These are phyloP conservation scores for Trachemys scripta DNA, from an alignment of 2,113 vertebrate genomes.

Conservation along the genomic window DNA sequence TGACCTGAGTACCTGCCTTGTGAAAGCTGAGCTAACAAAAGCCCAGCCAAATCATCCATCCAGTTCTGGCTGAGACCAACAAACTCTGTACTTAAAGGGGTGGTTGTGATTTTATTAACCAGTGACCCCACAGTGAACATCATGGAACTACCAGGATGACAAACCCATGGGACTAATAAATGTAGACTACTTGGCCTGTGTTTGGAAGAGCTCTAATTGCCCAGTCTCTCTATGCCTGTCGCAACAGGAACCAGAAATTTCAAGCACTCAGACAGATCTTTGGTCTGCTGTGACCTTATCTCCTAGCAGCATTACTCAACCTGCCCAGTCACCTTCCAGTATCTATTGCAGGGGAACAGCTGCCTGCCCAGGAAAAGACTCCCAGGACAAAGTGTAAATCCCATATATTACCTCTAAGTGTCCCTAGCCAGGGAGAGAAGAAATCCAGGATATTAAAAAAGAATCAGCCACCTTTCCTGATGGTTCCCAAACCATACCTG, in stretches of 20 bases:
- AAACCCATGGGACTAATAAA: not conserved
- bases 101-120: not conserved
- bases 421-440: not conserved
- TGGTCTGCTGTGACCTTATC: not conserved
- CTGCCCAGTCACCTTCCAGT: too few species aligned
- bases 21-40: not conserved
- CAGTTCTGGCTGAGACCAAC: not conserved
- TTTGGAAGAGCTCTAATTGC: not conserved
- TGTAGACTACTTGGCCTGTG: not conserved
- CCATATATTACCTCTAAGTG: not conserved
- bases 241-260: not conserved
- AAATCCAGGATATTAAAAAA: too few species aligned
- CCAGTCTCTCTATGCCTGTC: not conserved
- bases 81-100: too few species aligned
- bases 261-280: not conserved
- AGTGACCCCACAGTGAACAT: too few species aligned
- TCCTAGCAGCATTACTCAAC: not conserved
- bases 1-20: not conserved
- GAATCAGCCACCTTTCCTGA: not conserved
- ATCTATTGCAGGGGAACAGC: too few species aligned
- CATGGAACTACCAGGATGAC: not conserved
- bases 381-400: not conserved
- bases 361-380: not conserved
- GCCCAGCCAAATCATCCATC: not conserved
- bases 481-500: not conserved